These are phyloP conservation scores for Mormyrus proboscirostris DNA, from an alignment of 2,797 vertebrate species.

Conservation along the genomic window DNA sequence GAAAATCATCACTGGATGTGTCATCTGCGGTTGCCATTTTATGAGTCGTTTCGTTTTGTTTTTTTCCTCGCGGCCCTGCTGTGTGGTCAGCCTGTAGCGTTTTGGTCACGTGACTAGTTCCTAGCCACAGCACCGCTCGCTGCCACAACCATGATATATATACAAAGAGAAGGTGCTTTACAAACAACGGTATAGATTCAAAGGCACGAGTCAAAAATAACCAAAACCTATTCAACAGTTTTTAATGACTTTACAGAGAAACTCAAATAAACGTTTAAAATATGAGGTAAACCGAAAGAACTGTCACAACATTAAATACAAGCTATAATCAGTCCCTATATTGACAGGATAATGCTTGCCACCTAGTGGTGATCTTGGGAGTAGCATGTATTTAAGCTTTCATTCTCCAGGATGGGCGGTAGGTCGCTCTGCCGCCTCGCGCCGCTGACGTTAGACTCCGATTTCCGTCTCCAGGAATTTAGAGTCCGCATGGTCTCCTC, in stretches of 20 bases:
- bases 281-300: neutral
- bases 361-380: neutral
- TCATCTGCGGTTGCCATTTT: neutral
- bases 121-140: neutral
- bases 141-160: neutral
- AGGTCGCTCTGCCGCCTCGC: neutral
- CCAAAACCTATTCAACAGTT: neutral
- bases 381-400: neutral
- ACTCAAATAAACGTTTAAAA: neutral
- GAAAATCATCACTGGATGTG: neutral
- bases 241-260: neutral
- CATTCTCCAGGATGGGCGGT: neutral
- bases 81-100: neutral
- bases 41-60: neutral
- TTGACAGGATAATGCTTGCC: neutral
- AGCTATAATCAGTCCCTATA: neutral
- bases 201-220: neutral
- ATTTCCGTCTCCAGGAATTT: neutral
- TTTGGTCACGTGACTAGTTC: neutral
- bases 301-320: neutral
- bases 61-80: neutral
- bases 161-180: neutral
- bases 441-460: neutral
- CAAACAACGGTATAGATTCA: neutral
- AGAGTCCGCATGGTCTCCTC: neutral